Base-by-base conservation (phyloP, 2,113 vertebrate genomes). In the Scophthalmus maximus region DNA sequence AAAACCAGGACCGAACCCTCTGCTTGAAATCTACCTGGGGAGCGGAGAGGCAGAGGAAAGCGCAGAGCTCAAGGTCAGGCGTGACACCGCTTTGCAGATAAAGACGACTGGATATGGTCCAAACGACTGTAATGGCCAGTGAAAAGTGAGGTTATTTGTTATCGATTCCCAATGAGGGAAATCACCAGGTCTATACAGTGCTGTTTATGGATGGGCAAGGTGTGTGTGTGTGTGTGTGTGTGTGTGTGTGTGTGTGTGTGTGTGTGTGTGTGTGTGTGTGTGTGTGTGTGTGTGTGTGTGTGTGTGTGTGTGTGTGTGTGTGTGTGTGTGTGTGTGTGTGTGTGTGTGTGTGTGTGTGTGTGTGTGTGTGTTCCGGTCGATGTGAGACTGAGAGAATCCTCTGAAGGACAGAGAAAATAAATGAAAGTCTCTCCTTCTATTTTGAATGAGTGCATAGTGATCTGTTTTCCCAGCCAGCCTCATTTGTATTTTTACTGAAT, bases 401-500 rank as follows among this genome's bases (percentile, higher is more conserved):
- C 70, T 85, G 71, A 84, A 88, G 86, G 82, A 83, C 78, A 67
- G 76, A 90, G 68, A 75, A 83, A 89, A 85, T 68, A 71, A 85
- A 78, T 20, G 36, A 85, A 79, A 72, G 56, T 27, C 52, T 56
- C 52, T 32, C 27, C 63, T 76, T 73, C 76, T 87, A 56, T 81
- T 90, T 86, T 89, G 79, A 91, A 91, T 84, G 79, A 85, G 76
- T 79, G 84, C 85, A 85, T 87, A 85, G 82, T 87, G 90, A 91
- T 92, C 76, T 78, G 82, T 87, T 92, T 91, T 80, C 77, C 66
- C 69, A 63, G 83, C 81, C 87, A 86, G 85, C 77, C 90, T 92
- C 92, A 93, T 94, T 94, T 93, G 93, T 93, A 86, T 93, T 93
- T 94, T 92, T 92, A 93, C 92, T 88, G 91, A 92, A 94, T 94